Conservation (phyloP, 2,797 vertebrate genomes). For the Iguana delicatissima region DNA sequence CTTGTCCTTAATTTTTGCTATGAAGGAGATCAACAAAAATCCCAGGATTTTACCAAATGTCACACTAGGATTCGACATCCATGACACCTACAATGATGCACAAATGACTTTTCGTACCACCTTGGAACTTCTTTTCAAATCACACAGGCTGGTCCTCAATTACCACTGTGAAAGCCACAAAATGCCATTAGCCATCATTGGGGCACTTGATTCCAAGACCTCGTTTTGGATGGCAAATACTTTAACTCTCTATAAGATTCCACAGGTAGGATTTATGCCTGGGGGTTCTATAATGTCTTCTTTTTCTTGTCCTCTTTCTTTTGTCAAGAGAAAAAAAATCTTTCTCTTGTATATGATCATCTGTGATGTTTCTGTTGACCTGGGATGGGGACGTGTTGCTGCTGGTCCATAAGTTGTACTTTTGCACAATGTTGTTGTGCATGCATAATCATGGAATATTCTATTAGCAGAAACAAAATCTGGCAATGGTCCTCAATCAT, state of each 20-base stretch:
- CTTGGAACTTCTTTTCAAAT: slow-evolving; percentile 2
- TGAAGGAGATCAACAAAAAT: background rate
- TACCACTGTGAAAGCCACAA: background rate
- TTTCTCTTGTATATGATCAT: background rate
- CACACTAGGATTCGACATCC: background rate
- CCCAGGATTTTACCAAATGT: background rate
- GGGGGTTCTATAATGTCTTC: background rate
- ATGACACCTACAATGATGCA: too few species aligned
- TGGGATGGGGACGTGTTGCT: too few species aligned
- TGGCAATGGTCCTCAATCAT: too few species aligned
- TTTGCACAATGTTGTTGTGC: too few species aligned
- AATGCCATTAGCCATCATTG: background rate
- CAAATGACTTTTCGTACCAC: background rate
- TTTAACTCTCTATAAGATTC: background rate
- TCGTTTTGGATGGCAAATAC: background rate
- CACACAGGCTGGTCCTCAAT: background rate
- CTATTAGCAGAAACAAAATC: too few species aligned
- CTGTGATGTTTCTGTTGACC: background rate
- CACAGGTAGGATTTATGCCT: background rate
- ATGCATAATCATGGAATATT: too few species aligned
- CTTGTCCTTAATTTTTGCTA: background rate
- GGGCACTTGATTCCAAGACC: background rate
- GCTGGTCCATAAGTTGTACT: too few species aligned
- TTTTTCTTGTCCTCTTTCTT: too few species aligned
- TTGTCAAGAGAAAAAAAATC: too few species aligned